Base-by-base conservation (phyloP, 2,797 vertebrate species). In the Cygnus olor region DNA sequence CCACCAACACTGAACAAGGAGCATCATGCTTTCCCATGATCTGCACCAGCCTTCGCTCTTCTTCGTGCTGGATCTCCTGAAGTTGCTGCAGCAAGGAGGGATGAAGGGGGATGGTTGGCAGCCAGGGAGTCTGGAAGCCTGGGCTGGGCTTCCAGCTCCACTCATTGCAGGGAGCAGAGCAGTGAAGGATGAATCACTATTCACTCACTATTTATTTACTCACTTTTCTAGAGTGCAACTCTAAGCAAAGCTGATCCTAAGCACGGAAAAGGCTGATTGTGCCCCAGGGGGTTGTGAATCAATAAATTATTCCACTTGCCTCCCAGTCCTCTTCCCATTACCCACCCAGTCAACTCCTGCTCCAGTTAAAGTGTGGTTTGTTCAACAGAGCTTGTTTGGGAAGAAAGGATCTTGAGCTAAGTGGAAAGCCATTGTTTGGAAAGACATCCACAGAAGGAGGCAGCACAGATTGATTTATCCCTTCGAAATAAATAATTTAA, bases 401-500 rank as follows among this genome's bases (percentile, higher is more conserved):
- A 89, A 89, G 42, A 84, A 85, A 63, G 34, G 28, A 42, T 54
- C 42, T 63, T 45, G 42, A 81, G 18, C 4, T 16, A 54, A 77
- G 11, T 51, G 21, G 34, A 79, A 91, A 40, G 10, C 19, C 27
- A 12, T 40, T 2, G 15, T 80, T 44, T 86, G 68, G 53, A 85
- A 76, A 65, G 25, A 71, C 3, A 6, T 17, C 16, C 61, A n/a
- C n/a, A 15, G 64, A 82, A 7, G 32, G 3, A 1, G 20, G n/a
- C 19, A 88, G 32, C 14, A 24, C 21, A 84, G 63, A 70, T 36
- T 13, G 44, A 57, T 86, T 86, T 53, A 63, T 76, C 40, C 2
- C 8, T 53, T 70, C 44, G 44, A 91, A 94, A 91, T 47, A 51
- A 66, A 42, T 5, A 21, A 84, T 14, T 86, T 56, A 80, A 87